These are phyloP conservation scores for Saturnia pavonia DNA, from an alignment of 2,888 invertebrate genomes.

Conservation along the genomic window DNA sequence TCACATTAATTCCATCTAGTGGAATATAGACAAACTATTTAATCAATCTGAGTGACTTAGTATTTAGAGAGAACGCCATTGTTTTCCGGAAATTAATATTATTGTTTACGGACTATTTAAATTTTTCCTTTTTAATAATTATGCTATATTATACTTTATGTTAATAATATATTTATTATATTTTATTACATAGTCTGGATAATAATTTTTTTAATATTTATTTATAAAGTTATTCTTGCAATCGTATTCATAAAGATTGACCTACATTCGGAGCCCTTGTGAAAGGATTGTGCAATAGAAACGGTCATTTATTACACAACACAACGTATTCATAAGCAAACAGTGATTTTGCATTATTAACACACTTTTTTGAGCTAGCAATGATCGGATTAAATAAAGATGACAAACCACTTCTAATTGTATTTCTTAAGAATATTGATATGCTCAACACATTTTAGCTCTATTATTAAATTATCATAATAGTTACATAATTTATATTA, in stretches of 20 bases:
- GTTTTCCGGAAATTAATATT: constrained; percentile 32
- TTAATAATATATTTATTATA: constrained; percentile 6
- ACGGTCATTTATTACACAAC: constrained; percentile 82
- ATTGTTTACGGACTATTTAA: constrained; percentile 7
- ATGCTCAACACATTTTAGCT: constrained; percentile 20
- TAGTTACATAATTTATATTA: constrained; percentile 1
- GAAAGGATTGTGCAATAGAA: constrained; percentile 83
- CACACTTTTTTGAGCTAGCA: constrained; percentile 51
- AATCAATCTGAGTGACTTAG: neutral
- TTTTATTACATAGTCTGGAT: constrained; percentile 11
- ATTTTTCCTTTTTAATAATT: neutral
- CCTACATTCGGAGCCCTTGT: constrained; percentile 81
- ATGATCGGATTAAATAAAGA: constrained; percentile 40
- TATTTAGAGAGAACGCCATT: neutral
- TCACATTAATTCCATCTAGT: neutral
- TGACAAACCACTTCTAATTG: constrained; percentile 39
- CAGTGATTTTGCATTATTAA: constrained; percentile 71
- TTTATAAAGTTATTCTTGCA: constrained; percentile 48
- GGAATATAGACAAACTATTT: neutral
- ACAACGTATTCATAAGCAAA: constrained; percentile 75
- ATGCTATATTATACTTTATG: neutral
- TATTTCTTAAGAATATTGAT: constrained; percentile 31
- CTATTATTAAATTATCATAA: constrained; percentile 6
- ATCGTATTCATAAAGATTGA: constrained; percentile 75
- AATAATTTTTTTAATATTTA: constrained; percentile 8